Evolutionary conservation across 2,888 invertebrate species (phyloP), one percentile per base, ranked within the genome.

Genomic region (Diarsia rubi): DNA sequence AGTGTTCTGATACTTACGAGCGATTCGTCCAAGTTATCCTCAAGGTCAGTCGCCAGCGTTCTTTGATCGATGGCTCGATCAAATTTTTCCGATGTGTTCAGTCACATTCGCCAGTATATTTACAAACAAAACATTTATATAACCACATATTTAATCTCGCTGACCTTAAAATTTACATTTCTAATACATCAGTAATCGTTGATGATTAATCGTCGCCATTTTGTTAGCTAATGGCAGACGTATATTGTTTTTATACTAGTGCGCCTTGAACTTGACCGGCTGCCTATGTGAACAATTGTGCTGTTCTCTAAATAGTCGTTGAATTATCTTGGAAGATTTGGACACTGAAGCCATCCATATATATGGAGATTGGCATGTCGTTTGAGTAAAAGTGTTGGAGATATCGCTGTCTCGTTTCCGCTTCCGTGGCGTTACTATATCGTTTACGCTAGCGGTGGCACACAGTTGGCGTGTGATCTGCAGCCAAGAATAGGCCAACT

Each of bases 221-320:
- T 86, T 88, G 78, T 78, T 86, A 65, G 75, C 79, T 84, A 82
- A 82, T 84, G 75, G 75, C 73, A 65, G 67, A 82, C 72, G 71
- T 67, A 76, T 69, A 79, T 83, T 86, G 85, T 85, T 85, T 85
- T 82, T 79, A 78, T 80, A 73, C 69, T 66, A 60, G 75, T 67
- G 64, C 71, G 75, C 90, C 91, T 90, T 90, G 89, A 88, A 90
- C 90, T 89, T 90, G 90, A 88, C 91, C 87, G 85, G 80, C 79
- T 45, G 54, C 63, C 79, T 54, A 70, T 69, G 73, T 68, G 70
- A 74, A 75, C 70, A 70, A 69, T 75, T 66, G 74, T 57, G 64
- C 71, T 74, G 75, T 75, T 78, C 76, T 75, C 49, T 59, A 52
- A 79, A 59, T 72, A 82, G 42, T 63, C 44, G 24, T 69, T 21